Conservation (phyloP, 1,140 invertebrate species). For the Musca vetustissima region DNA sequence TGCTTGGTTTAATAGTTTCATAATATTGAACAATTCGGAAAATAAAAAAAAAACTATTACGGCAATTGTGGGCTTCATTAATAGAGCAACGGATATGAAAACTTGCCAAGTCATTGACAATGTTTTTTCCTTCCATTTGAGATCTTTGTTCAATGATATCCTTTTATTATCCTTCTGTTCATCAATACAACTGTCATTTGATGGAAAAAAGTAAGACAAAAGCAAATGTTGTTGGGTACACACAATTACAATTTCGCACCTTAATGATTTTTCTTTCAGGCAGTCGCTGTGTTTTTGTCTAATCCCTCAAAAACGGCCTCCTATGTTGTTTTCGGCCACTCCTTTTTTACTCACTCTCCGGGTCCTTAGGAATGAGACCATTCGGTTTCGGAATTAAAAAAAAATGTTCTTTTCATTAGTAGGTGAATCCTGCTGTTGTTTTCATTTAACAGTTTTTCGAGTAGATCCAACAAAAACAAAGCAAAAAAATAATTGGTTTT, state of each 20-base stretch:
- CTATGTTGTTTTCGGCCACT: not conserved
- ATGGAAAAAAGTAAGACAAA: not conserved
- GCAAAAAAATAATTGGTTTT: slow-evolving; percentile 5
- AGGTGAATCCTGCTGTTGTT: slow-evolving; percentile 13
- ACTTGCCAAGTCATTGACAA: not conserved
- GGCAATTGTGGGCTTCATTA: not conserved
- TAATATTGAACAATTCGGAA: not conserved
- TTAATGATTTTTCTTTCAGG: slow-evolving; percentile 6
- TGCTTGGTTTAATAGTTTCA: not conserved
- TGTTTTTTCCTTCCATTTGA: not conserved
- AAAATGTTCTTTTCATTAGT: not conserved
- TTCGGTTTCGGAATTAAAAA: not conserved
- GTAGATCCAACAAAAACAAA: not conserved
- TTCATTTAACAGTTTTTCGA: slow-evolving; percentile 16
- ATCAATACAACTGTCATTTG: slow-evolving; percentile 13
- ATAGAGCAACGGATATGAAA: not conserved
- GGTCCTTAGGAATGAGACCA: not conserved
- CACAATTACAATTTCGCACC: slow-evolving; percentile 10
- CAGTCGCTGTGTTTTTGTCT: not conserved
- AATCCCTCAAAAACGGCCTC: not conserved
- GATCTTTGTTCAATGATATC: too few relatives aligned
- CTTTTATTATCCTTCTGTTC: too few relatives aligned
- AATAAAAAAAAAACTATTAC: too few relatives aligned
- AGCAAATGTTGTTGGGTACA: too few relatives aligned
- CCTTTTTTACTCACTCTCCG: not conserved